Percentiles rank a stretch among this genome's conserved stretches.
Conservation (phyloP, 2,113 vertebrate genomes). For the Jacana jacana region DNA sequence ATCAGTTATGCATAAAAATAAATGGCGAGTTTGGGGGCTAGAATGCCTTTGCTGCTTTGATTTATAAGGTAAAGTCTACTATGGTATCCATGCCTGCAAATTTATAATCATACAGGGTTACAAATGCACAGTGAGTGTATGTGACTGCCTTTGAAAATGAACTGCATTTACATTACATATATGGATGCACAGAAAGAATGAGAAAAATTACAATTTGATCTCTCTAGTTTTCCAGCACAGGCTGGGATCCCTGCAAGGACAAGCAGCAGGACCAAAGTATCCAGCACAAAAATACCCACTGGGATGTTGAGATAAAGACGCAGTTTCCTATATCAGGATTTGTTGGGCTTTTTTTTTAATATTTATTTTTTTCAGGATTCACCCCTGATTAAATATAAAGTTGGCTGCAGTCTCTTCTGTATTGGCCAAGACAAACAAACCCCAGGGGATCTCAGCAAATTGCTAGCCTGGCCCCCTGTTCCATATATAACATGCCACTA, state of each 20-base stretch:
- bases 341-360: not conserved
- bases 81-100: not conserved
- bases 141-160: conserved; percentile 15
- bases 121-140: not conserved
- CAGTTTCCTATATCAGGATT: not conserved
- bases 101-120: conserved; percentile 35
- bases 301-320: not conserved
- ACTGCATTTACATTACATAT: not conserved
- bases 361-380: not conserved
- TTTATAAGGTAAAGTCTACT: not conserved
- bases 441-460: conserved; percentile 23
- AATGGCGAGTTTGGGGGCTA: not conserved
- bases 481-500: conserved; percentile 22
- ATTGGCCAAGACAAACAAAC: conserved; percentile 44
- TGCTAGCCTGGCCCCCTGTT: not conserved
- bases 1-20: not conserved
- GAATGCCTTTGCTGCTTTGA: not conserved
- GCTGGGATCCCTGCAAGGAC: not conserved
- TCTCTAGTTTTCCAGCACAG: not conserved
- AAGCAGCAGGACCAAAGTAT: not conserved
- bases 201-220: not conserved
- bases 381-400: conserved; percentile 21
- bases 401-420: not conserved
- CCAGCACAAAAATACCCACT: not conserved
- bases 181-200: not conserved